Conservation (phyloP, 2,888 invertebrate genomes). For the Diadegma fenestrale region DNA sequence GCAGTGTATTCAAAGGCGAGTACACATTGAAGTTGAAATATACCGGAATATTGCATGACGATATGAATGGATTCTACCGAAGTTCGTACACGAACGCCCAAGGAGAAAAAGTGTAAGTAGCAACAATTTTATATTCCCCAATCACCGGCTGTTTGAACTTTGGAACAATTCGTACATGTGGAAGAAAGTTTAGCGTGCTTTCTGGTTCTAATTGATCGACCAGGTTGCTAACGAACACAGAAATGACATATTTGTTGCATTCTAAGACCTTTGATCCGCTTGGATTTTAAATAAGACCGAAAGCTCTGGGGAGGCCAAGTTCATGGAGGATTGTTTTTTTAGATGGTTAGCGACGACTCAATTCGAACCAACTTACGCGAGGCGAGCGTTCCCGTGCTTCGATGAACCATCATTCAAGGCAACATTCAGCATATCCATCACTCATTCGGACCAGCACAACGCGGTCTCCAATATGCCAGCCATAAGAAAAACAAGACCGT, state of each 20-base stretch:
- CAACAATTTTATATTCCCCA: background rate
- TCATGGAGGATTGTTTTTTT: conserved; percentile 52
- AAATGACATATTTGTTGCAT: background rate
- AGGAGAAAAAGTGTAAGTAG: conserved; percentile 81
- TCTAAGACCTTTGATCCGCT: too few species aligned
- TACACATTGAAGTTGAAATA: conserved; percentile 86
- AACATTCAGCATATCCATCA: conserved; percentile 88
- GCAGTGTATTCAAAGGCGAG: conserved; percentile 76
- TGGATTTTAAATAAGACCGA: background rate
- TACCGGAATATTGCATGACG: conserved; percentile 87
- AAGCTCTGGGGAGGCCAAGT: too few species aligned
- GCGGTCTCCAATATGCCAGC: conserved; percentile 82
- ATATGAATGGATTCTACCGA: conserved; percentile 89
- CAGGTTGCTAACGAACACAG: background rate
- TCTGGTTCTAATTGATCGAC: background rate
- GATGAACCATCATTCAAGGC: conserved; percentile 91
- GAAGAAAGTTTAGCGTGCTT: background rate
- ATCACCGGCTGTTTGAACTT: background rate
- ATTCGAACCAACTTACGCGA: conserved; percentile 89
- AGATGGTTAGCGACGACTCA: conserved; percentile 90
- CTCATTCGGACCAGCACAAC: conserved; percentile 84
- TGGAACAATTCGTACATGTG: background rate
- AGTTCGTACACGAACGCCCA: conserved; percentile 87
- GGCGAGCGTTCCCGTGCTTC: conserved; percentile 91
- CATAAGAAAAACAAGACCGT: fast-evolving